Percentiles rank a stretch among this genome's conserved stretches.
Conservation (phyloP, 2,113 vertebrate genomes). For the Xenopus tropicalis region DNA sequence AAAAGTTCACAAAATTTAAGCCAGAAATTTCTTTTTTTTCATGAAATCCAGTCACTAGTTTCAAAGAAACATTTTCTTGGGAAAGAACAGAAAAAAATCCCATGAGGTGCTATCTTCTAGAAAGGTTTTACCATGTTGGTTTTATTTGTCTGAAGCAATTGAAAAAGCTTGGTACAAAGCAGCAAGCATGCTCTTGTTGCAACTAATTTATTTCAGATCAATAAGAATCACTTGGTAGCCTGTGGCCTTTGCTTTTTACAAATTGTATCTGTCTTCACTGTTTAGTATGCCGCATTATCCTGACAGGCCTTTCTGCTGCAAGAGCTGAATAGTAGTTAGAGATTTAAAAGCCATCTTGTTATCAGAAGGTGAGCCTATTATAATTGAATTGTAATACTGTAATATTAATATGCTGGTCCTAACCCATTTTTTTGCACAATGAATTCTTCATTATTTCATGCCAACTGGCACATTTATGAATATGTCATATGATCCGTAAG, state of each 20-base stretch:
- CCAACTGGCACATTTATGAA: no score
- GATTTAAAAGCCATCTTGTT: conserved; percentile 13
- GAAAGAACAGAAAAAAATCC: conserved; percentile 2
- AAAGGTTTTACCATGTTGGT: conserved; percentile 20
- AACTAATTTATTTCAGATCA: conserved; percentile 39
- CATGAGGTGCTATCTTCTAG: conserved; percentile 13
- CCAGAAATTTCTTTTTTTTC: no score
- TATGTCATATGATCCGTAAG: no score
- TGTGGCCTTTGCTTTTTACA: conserved; percentile 33
- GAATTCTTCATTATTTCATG: no score
- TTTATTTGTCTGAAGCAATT: conserved; percentile 34
- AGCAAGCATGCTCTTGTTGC: conserved; percentile 23
- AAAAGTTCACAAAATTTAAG: neutral
- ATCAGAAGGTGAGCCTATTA: neutral
- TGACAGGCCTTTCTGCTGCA: conserved; percentile 19
- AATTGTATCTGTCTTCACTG: conserved; percentile 37
- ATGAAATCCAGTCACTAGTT: neutral
- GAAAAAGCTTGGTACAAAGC: conserved; percentile 25
- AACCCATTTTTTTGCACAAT: no score
- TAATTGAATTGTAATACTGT: no score
- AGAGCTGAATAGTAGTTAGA: conserved; percentile 23
- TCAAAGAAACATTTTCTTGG: neutral
- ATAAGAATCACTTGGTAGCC: conserved; percentile 38
- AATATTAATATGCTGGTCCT: no score
- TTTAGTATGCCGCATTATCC: conserved; percentile 27